Base-by-base conservation (phyloP, 2,113 vertebrate species). In the Dasyprocta punctata region DNA sequence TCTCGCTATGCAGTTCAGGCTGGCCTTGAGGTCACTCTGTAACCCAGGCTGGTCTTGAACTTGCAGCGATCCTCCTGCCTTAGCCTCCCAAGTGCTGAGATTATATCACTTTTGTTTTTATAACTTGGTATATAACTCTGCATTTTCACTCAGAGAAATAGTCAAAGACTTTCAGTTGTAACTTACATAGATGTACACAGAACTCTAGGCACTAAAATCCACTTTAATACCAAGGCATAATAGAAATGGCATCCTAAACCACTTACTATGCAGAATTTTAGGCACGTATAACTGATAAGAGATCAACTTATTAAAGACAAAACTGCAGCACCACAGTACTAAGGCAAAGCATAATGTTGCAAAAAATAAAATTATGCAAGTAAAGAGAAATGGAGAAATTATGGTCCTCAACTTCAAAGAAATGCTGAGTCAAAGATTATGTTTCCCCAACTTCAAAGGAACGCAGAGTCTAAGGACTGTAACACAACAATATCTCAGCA, bases 321-420 rank as follows among this genome's bases (percentile, higher is more conserved):
- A 97, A 89, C 33, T 94, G 13, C 67, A 95, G 5, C 90, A 81
- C 41, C 81, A 4, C 19, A 38, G n/a, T 38, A 41, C n/a, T 69
- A 95, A 84, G 19, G 28, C 38, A 93, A 94, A 92, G 93, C 63
- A 5, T 54, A 90, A 90, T 67, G 67, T 9, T 96, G 67, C 82
- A 83, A 69, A 93, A 88, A 91, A 47, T 73, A 83, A 81, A 89
- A 78, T 86, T 58, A 65, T 36, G 4, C 82, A 96, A 96, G n/a
- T 82, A 87, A 90, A 94, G 96, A 93, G n/a, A 95, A 77, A 61
- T 92, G 38, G 77, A 95, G 86, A 96, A 95, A 93, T 89, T 85
- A 49, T 78, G 52, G 93, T 96, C 19, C 92, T 58, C 33, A 93
- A 88, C 47, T 94, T 96, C 49, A 90, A 86, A 94, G 44, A 88